These are phyloP conservation scores for Panthera tigris DNA, from an alignment of 2,113 vertebrate genomes.

Conservation along the genomic window DNA sequence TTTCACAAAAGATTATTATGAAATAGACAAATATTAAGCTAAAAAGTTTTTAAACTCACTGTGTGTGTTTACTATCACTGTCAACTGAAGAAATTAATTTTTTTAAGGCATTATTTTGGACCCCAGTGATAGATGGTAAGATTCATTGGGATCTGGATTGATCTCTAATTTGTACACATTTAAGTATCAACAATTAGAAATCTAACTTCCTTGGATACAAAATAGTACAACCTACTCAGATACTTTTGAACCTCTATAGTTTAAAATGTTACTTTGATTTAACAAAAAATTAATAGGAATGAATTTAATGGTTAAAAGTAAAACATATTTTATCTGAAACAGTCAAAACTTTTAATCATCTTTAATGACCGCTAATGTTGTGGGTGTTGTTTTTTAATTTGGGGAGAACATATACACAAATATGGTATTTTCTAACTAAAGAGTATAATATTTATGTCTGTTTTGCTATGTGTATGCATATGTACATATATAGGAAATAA, in stretches of 20 bases:
- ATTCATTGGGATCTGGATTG: neutral
- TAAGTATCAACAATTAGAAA: neutral
- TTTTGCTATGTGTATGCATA: neutral
- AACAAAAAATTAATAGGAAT: neutral
- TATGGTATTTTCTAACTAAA: neutral
- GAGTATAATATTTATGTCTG: neutral
- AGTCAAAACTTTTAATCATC: slow-evolving; percentile 11
- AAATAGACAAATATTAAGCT: neutral
- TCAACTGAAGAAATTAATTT: slow-evolving; percentile 12
- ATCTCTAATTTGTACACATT: neutral
- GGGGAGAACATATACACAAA: neutral
- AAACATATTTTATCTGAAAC: neutral
- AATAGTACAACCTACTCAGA: neutral
- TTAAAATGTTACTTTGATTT: slow-evolving; percentile 32
- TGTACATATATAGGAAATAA: neutral
- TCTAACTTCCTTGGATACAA: neutral
- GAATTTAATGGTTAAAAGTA: slow-evolving; percentile 28
- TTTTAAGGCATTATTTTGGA: neutral
- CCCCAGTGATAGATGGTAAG: neutral
- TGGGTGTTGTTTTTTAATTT: neutral
- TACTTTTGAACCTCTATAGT: slow-evolving; percentile 17
- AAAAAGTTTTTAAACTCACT: neutral
- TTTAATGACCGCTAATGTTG: neutral
- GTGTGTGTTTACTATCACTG: neutral
- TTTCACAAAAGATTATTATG: neutral